These are phyloP conservation scores for Phrynocephalus guinanensis DNA, from an alignment of 2,797 vertebrate genomes.

Conservation along the genomic window DNA sequence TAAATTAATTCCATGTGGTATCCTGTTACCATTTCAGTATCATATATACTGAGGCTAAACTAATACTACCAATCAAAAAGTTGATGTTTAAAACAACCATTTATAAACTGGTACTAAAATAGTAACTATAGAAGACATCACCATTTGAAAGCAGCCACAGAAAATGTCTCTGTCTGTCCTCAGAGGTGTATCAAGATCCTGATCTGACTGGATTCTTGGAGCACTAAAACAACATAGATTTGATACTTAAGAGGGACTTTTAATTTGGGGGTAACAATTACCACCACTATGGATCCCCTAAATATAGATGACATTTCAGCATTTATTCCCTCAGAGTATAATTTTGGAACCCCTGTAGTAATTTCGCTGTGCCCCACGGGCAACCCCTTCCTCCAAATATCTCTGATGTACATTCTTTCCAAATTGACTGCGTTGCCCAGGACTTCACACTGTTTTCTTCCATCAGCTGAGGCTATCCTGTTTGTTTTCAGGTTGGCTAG, in stretches of 20 bases:
- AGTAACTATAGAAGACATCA: too few relatives aligned
- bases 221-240: not conserved
- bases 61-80: not conserved
- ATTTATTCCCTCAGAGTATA: not conserved
- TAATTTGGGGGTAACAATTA: not conserved
- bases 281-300: not conserved
- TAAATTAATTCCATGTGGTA: not conserved
- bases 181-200: not conserved
- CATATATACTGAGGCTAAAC: not conserved
- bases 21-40: not conserved
- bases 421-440: not conserved
- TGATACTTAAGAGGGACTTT: not conserved
- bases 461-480: not conserved
- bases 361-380: not conserved
- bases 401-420: not conserved
- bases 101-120: too few relatives aligned
- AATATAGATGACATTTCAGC: not conserved
- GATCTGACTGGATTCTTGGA: too few relatives aligned
- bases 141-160: too few relatives aligned
- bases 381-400: not conserved
- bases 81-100: too few relatives aligned
- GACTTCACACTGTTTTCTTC: not conserved
- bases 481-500: conserved; percentile 23
- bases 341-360: not conserved
- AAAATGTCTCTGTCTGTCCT: too few relatives aligned